phyloP scores from a whole-genome alignment of 2,113 vertebrate species.

The Cochlearius cochlearius region DNA sequence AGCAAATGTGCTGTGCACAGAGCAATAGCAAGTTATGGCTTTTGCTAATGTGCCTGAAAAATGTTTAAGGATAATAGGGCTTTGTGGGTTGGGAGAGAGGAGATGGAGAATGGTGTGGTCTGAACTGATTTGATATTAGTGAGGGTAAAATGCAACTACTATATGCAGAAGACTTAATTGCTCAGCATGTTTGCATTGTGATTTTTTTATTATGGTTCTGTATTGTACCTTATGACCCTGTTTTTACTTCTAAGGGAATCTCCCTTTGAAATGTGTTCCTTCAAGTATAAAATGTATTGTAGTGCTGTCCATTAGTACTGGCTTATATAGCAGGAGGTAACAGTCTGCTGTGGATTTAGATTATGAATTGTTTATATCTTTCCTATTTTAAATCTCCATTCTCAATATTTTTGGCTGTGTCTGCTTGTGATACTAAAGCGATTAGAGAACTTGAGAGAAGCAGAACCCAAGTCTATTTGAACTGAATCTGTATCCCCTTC shows the following conservation, averaged over 20 bases:
- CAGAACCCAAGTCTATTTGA: not conserved
- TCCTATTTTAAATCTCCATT: not conserved
- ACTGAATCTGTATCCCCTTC: rapidly evolving
- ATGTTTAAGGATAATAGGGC: not conserved
- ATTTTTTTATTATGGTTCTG: not conserved
- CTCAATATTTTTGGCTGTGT: not conserved
- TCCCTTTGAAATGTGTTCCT: not conserved
- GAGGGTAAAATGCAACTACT: not conserved
- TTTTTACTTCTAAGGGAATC: not conserved
- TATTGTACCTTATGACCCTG: not conserved
- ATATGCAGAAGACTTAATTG: not conserved
- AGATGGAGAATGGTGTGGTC: not conserved
- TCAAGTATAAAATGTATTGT: not conserved
- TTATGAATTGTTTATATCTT: not conserved
- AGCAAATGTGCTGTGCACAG: rapidly evolving
- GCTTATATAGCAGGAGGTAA: not conserved
- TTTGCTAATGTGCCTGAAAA: not conserved
- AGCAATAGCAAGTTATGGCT: rapidly evolving
- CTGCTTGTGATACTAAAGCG: not conserved
- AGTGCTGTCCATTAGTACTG: not conserved
- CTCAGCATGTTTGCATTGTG: not conserved
- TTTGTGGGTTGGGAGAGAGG: not conserved
- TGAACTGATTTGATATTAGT: not conserved
- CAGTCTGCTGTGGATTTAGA: not conserved
- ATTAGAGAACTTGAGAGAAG: not conserved